Conservation (phyloP, 2,113 vertebrate species). For the Sander vitreus region DNA sequence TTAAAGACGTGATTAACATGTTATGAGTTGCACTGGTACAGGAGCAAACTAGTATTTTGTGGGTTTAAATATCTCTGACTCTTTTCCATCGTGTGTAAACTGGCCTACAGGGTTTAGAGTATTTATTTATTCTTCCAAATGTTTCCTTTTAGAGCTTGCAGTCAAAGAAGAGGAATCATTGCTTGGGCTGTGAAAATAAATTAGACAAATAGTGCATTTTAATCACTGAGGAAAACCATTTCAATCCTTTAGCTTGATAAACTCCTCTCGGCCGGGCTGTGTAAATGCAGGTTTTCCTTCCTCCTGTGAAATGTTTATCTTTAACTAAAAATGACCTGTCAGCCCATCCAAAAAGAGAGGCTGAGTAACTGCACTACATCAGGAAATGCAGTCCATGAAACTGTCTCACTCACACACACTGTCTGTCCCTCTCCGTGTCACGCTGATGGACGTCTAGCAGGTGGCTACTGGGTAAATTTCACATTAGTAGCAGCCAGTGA, state of each 20-base stretch:
- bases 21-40: too few relatives aligned
- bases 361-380: constrained; percentile 26
- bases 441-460: constrained; percentile 76
- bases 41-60: too few relatives aligned
- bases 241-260: constrained; percentile 19
- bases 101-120: not conserved
- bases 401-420: constrained; percentile 24
- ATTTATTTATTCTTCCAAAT: constrained; percentile 2
- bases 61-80: not conserved
- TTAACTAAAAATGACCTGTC: constrained; percentile 44
- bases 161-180: constrained; percentile 35
- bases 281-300: constrained; percentile 19
- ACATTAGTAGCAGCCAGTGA: constrained; percentile 77
- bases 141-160: constrained; percentile 4
- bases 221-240: constrained; percentile 11
- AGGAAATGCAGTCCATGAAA: constrained; percentile 32
- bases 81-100: not conserved
- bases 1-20: too few relatives aligned
- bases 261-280: constrained; percentile 12
- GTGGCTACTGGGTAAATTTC: constrained; percentile 82
- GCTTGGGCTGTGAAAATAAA: constrained; percentile 17
- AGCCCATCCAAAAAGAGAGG: constrained; percentile 18
- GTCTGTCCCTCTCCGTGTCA: constrained; percentile 54
- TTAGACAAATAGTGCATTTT: constrained; percentile 26
- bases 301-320: constrained; percentile 22